A percentile compares a stretch with the other conserved stretches of the same genome.
These are phyloP conservation scores for Acropora tenuis DNA, from an alignment of 64 coral and sea anemone genomes.

Conservation along the genomic window DNA sequence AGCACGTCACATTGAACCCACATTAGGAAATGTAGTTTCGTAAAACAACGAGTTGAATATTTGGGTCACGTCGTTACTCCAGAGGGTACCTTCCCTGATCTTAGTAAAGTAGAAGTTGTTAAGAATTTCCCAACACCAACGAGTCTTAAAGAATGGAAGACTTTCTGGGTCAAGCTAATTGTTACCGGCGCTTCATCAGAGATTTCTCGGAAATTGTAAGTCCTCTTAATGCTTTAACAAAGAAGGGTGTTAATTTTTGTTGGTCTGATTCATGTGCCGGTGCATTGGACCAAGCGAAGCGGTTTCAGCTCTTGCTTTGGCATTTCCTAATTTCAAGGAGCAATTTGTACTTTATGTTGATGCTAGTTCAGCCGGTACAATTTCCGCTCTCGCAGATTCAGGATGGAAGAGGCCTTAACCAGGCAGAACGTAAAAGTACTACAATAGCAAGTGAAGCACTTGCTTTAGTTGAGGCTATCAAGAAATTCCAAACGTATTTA, in stretches of 20 bases:
- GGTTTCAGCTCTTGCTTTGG: too few relatives aligned
- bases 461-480: neutral
- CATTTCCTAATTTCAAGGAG: too few relatives aligned
- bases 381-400: too few relatives aligned
- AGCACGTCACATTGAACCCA: neutral
- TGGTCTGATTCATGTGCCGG: neutral
- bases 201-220: neutral
- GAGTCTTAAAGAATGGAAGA: neutral
- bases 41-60: neutral
- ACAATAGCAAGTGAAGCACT: slow-evolving; percentile 38
- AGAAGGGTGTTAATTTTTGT: neutral
- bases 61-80: slow-evolving; percentile 17
- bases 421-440: slow-evolving; percentile 19
- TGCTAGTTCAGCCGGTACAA: too few relatives aligned
- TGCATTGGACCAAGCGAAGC: neutral
- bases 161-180: slow-evolving; percentile 29
- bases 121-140: neutral
- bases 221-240: slow-evolving; percentile 1
- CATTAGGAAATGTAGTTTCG: neutral
- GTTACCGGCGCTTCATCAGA: slow-evolving; percentile 21
- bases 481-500: neutral
- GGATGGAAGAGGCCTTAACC: slow-evolving; percentile 14
- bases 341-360: too few relatives aligned
- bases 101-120: neutral
- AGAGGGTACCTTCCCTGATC: neutral